Evolutionary conservation across 2,888 invertebrate genomes (phyloP), one percentile per base, ranked within the genome.

Genomic region (Cecidostiba fungosa): DNA sequence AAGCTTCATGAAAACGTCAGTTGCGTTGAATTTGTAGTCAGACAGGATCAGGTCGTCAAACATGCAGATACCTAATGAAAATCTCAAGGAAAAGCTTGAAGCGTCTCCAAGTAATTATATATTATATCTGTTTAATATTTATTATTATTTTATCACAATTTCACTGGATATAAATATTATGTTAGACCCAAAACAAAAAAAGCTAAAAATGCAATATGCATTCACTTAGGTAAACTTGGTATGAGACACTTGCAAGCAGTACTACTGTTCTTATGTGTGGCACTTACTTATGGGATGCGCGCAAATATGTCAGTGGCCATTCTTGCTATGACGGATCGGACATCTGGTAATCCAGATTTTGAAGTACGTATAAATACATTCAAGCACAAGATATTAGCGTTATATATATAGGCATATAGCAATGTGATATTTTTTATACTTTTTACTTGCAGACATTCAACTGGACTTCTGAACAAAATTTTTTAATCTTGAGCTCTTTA

Each of bases 401-500:
- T 3, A 36, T 43, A 3, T 43, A 43, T 43, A 12, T 10, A 12
- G n/a, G n/a, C n/a, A n/a, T n/a, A n/a, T n/a, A n/a, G n/a, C n/a
- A n/a, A n/a, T n/a, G n/a, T n/a, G n/a, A n/a, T n/a, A n/a, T n/a
- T n/a, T n/a, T n/a, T n/a, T n/a, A 19, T 19, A 50, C 14, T 16
- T 16, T 50, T 50, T 50, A 50, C 43, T 86, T 87, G 0, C 90
- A 96, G 96, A 94, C 94, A 50, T 96, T 94, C 87, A 89, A 94
- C 6, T 96, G 96, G 96, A 92, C 94, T 54, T 93, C 94, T 54
- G 91, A 93, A 73, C 94, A 94, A 0, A 95, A 95, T 89, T 95
- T 95, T 0, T 90, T 95, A 84, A 93, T 96, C 2, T 90, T 96
- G 12, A 95, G 96, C 59, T 95, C 96, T 0, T 96, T 96, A 89